A percentile compares a stretch with the other conserved stretches of the same genome.
These are phyloP conservation scores for Phrynocephalus versicolor DNA, from an alignment of 2,113 vertebrate genomes.

Conservation along the genomic window DNA sequence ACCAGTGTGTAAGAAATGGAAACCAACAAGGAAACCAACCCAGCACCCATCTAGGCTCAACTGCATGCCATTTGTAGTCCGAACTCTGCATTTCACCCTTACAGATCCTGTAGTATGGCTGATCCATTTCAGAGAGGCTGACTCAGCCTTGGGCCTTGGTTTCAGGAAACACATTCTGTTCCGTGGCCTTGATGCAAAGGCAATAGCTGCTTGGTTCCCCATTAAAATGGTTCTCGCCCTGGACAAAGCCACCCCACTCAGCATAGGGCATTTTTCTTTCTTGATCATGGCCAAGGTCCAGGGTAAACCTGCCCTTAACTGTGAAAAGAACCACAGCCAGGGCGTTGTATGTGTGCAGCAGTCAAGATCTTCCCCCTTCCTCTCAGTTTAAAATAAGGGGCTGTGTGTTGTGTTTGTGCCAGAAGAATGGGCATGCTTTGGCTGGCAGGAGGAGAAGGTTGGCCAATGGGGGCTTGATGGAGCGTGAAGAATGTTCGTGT, in stretches of 20 bases:
- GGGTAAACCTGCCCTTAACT: conserved; percentile 28
- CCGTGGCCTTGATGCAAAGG: neutral
- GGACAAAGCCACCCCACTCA: neutral
- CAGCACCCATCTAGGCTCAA: neutral
- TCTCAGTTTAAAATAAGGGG: neutral
- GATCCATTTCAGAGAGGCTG: conserved; percentile 22
- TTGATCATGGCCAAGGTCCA: neutral
- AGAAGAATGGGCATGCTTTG: conserved; percentile 53
- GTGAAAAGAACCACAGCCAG: conserved; percentile 14
- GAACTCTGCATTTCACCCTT: conserved; percentile 17
- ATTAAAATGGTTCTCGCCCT: neutral
- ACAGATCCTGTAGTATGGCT: conserved; percentile 37
- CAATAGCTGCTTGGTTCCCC: neutral
- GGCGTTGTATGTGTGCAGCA: conserved; percentile 38
- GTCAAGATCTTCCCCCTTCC: conserved; percentile 8
- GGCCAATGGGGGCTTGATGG: too few relatives aligned
- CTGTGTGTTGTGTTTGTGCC: conserved; percentile 18
- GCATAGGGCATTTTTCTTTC: neutral
- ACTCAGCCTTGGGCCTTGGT: neutral
- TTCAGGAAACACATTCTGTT: neutral
- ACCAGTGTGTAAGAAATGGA: conserved; percentile 31
- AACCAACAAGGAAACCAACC: conserved; percentile 31
- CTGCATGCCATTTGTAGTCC: conserved; percentile 25
- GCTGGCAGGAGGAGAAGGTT: conserved; percentile 60
- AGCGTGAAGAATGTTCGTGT: conserved; percentile 41